Evolutionary conservation across 2,888 invertebrate species (phyloP), one percentile per base, ranked within the genome.

Genomic region (Leucania comma): DNA sequence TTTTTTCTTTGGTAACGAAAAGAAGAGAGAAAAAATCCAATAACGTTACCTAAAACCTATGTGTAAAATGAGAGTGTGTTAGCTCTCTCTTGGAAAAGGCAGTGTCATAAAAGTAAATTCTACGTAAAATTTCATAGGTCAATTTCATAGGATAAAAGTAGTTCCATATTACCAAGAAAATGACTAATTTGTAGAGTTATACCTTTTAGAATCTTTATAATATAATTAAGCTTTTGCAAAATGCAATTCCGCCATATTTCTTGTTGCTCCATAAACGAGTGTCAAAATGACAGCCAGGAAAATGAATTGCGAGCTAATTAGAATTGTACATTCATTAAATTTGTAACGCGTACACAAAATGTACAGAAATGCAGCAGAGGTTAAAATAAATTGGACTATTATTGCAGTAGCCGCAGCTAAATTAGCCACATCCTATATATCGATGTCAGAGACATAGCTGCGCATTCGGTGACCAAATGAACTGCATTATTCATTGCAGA

Each of bases 341-440:
- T 60, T 69, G 53, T 54, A 68, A 70, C 75, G 66, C 70, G 71
- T 76, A 67, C 53, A 61, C 64, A 59, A 63, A 73, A 53, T 68
- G 73, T 68, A 20, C 68, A 77, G 75, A 78, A 80, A 82, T 75
- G 82, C 81, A 80, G 68, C 68, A 68, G 66, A 77, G 76, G 79
- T 66, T 82, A 81, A 85, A 86, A 85, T 84, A 80, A 86, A 87
- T 86, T 84, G 83, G 67, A 63, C 80, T 81, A 84, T 83, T 83
- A 86, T 84, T 83, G 82, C 75, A 82, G 74, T 53, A 77, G 59
- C 66, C 74, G 56, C 50, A 32, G 74, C 72, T 72, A 83, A 89
- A 89, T 86, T 86, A 86, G 83, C 81, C 83, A 80, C 68, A 86
- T 84, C 86, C 81, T 78, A 85, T 67, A 74, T 85, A 87, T 86